Evolutionary conservation across 2,888 invertebrate genomes (phyloP), one percentile per base, ranked within the genome.

Genomic region (Lasioglossum villosulum): DNA sequence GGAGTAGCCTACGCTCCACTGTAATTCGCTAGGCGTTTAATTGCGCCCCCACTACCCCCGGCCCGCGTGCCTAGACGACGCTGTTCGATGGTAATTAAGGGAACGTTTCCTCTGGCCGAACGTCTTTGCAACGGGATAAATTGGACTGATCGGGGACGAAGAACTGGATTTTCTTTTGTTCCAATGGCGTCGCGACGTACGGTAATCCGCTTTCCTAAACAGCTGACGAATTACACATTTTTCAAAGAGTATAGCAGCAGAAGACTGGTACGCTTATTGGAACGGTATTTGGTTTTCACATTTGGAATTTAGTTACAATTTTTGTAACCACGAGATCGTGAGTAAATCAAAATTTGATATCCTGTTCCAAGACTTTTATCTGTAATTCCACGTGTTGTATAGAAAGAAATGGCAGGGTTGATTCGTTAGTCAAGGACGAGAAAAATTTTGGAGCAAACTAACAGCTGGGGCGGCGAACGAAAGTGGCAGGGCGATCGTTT

Each of bases 21-120:
- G 78, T 78, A 81, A 86, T 82, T 86, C 72, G 86, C 81, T 48
- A 73, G 52, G 59, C 72, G 75, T 78, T 84, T 84, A 84, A 84
- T 84, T 84, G 84, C 85, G 23, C 16, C 37, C 68, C 63, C 66
- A 56, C 56, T n/a, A 56, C 12, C 39, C 59, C 37, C 75, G 30
- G 8, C n/a, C 5, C 63, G 27, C 19, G 34, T 23, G 48, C 56
- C 70, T 77, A 63, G 84, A 52, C 84, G 74, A 52, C 72, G 27
- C 23, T 14, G 83, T 78, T 78, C 84, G 78, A 84, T 77, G 76
- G 56, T 76, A 73, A 84, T 84, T 84, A 84, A 70, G 16, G 73
- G 23, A 39, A n/a, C 56, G 59, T 27, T 75, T 66, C 70, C 34
- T 12, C 27, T 10, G 75, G 4, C 4, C 0, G 56, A 45, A 39